Conservation (phyloP, 2,113 vertebrate species). For the Urocolius indicus region DNA sequence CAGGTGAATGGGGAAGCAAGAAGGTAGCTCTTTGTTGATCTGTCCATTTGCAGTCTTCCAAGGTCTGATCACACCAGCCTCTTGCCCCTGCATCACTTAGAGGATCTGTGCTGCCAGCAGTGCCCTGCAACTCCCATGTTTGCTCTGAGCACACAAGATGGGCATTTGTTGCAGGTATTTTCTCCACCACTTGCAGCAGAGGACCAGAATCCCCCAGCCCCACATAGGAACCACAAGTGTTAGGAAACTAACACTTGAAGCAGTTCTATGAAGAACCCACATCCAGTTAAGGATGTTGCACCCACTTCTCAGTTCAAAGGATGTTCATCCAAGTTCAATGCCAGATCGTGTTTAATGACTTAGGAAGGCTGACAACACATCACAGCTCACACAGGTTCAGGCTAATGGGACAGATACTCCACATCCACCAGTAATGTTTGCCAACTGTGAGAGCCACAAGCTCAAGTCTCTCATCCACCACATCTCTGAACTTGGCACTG, state of each 20-base stretch:
- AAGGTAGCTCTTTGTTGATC: not conserved
- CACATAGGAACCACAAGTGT: not conserved
- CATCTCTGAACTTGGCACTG: no score
- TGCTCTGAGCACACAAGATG: no score
- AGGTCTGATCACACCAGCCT: not conserved
- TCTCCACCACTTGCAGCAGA: not conserved
- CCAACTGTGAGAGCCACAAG: fast-evolving
- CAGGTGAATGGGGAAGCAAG: not conserved
- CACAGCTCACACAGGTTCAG: not conserved
- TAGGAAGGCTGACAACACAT: fast-evolving
- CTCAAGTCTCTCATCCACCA: not conserved
- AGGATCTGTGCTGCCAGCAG: not conserved
- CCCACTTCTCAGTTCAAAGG: not conserved
- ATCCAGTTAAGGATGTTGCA: not conserved
- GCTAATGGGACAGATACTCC: not conserved
- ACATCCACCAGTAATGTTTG: fast-evolving
- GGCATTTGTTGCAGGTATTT: not conserved
- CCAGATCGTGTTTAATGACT: not conserved
- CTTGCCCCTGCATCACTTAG: fast-evolving
- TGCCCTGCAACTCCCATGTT: fast-evolving
- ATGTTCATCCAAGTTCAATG: not conserved
- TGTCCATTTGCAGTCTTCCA: not conserved
- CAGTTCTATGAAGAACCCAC: not conserved
- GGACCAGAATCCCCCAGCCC: not conserved
- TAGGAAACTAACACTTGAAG: not conserved